A percentile compares a stretch with the other conserved stretches of the same genome.
Evolutionary conservation across 1,140 invertebrate species (phyloP).

Genomic region (Drosophila orosa): DNA sequence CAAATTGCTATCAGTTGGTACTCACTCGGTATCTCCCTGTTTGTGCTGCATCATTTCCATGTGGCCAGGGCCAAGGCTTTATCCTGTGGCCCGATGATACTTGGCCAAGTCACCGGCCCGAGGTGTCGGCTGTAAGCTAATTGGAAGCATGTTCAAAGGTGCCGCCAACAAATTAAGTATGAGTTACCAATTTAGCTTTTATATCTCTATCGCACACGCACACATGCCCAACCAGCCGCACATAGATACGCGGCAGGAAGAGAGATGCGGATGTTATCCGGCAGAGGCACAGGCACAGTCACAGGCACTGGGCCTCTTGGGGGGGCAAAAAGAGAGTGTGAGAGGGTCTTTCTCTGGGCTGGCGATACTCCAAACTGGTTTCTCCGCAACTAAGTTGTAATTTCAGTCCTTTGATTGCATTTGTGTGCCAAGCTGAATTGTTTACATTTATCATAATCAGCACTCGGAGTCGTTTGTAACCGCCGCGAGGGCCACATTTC

Average conservation of each 20-base stretch:
- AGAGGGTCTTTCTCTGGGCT: conserved; percentile 9
- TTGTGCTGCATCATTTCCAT: conserved; percentile 79
- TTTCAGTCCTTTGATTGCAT: conserved; percentile 80
- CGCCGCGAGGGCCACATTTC: conserved; percentile 67
- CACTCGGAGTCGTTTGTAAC: conserved; percentile 51
- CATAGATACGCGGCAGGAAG: conserved; percentile 45
- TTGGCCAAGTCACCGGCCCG: conserved; percentile 40
- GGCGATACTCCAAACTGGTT: conserved; percentile 60
- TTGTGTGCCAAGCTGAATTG: conserved; percentile 77
- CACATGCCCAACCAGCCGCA: conserved; percentile 36
- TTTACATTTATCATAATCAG: conserved; percentile 82
- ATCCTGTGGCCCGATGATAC: conserved; percentile 60
- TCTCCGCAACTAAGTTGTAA: conserved; percentile 59
- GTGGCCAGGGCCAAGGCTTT: conserved; percentile 41
- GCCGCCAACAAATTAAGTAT: conserved; percentile 84
- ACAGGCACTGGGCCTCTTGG: conserved; percentile 61
- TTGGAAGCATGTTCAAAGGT: conserved; percentile 84
- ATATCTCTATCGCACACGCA: conserved; percentile 83
- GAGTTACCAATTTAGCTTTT: conserved; percentile 84
- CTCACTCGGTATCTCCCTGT: conserved; percentile 33
- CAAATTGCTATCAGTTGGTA: conserved; percentile 68
- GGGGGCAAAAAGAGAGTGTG: conserved; percentile 30
- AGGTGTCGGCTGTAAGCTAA: conserved; percentile 85
- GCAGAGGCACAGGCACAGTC: too few relatives aligned
- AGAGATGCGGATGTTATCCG: conserved; percentile 47